phyloP scores from a whole-genome alignment of 2,797 vertebrate genomes.

The Podarcis siculus region DNA sequence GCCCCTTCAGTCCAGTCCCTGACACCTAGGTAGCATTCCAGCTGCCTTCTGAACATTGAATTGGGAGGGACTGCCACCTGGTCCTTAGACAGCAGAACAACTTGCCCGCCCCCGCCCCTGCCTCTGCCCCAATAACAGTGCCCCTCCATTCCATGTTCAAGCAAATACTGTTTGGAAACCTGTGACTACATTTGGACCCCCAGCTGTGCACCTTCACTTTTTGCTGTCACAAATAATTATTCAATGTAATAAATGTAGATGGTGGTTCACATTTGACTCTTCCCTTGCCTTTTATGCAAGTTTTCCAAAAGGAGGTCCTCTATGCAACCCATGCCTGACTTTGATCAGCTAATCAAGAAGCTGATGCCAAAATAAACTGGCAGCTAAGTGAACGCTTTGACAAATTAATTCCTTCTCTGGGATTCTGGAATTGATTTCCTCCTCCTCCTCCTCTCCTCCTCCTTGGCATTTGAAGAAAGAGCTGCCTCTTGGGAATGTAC shows the following conservation, averaged over 20 bases:
- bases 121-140: too few species aligned
- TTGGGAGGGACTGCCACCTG: too few species aligned
- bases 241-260: neutral
- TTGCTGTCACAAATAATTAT: too few species aligned
- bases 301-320: neutral
- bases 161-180: too few species aligned
- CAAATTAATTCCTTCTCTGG: conserved; percentile 36
- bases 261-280: neutral
- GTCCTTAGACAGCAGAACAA: too few species aligned
- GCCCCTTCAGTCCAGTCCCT: too few species aligned
- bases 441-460: neutral
- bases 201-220: too few species aligned
- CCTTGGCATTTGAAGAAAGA: conserved; percentile 14
- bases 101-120: too few species aligned
- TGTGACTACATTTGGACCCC: too few species aligned
- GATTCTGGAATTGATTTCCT: conserved; percentile 34
- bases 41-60: too few species aligned
- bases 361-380: neutral
- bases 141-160: too few species aligned
- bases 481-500: conserved; percentile 11
- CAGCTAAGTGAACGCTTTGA: conserved; percentile 1
- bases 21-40: too few species aligned
- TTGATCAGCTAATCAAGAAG: conserved; percentile 9
- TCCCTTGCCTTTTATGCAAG: neutral
- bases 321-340: neutral